phyloP scores from a whole-genome alignment of 1,140 invertebrate genomes.

The Tribolium castaneum region DNA sequence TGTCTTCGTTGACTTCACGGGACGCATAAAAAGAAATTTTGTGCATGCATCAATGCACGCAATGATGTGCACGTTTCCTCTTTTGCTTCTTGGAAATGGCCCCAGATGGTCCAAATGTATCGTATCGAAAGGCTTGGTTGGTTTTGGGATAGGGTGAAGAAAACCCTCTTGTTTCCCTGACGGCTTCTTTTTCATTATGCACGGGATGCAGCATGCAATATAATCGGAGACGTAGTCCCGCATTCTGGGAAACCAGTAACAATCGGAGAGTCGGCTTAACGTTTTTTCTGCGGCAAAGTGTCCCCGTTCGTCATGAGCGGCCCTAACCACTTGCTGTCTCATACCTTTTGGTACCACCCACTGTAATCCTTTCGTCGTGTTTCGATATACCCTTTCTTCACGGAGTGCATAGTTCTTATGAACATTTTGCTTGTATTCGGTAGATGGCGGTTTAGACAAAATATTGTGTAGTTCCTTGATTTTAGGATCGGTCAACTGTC shows the following conservation, averaged over 20 bases:
- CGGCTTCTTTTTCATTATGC: neutral
- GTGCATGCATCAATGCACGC: conserved; percentile 51
- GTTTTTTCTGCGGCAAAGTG: conserved; percentile 59
- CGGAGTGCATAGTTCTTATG: conserved; percentile 54
- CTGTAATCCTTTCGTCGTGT: conserved; percentile 48
- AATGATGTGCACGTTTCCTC: conserved; percentile 50
- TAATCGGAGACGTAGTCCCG: conserved; percentile 46
- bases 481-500: conserved; percentile 44
- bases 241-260: conserved; percentile 60
- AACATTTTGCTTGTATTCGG: conserved; percentile 46
- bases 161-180: conserved; percentile 46
- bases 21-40: conserved; percentile 53
- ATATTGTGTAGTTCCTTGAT: conserved; percentile 29
- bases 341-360: conserved; percentile 59
- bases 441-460: conserved; percentile 29
- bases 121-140: conserved; percentile 54
- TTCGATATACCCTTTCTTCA: conserved; percentile 53
- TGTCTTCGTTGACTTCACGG: conserved; percentile 47
- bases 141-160: conserved; percentile 57
- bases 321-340: conserved; percentile 54
- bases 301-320: conserved; percentile 58
- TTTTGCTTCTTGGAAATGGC: conserved; percentile 34
- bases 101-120: conserved; percentile 61
- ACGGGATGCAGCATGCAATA: neutral
- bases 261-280: conserved; percentile 48